Evolutionary conservation across 2,797 vertebrate species (phyloP).

Genomic region (Kryptopterus vitreolus): DNA sequence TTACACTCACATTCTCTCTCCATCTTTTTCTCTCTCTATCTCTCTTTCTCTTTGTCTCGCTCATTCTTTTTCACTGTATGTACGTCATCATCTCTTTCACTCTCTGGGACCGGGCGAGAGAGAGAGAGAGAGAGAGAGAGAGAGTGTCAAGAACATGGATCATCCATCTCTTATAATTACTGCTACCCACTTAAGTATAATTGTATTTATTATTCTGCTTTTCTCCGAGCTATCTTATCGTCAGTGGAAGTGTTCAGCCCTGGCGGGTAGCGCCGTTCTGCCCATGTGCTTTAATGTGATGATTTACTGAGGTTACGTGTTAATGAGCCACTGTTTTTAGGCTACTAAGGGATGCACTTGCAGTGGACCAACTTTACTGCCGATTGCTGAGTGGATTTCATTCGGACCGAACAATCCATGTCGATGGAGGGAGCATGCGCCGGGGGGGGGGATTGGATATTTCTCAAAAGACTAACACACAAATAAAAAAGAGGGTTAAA

Average conservation of each 20-base stretch:
- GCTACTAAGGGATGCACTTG: conserved; percentile 8
- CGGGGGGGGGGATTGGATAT: background rate
- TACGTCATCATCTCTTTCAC: no score
- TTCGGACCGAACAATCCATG: conserved; percentile 29
- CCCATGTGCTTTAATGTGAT: conserved; percentile 1
- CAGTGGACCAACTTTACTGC: conserved; percentile 23
- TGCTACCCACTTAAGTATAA: background rate
- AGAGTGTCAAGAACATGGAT: background rate
- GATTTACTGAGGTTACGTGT: conserved; percentile 37
- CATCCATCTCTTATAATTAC: conserved; percentile 15
- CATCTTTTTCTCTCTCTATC: no score
- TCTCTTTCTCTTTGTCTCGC: no score
- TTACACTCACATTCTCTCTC: no score
- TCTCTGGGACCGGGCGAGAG: no score
- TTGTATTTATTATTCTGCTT: background rate
- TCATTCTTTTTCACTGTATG: no score
- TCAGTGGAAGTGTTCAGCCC: background rate
- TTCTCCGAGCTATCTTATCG: background rate
- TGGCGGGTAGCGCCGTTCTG: conserved; percentile 5
- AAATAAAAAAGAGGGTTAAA: background rate
- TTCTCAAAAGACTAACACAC: conserved; percentile 23
- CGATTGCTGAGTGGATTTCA: conserved; percentile 21
- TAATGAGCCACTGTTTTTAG: conserved; percentile 41
- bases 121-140: no score
- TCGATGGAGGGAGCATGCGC: background rate